phyloP scores from a whole-genome alignment of 2,113 vertebrate genomes.

The Spermophilus dauricus region DNA sequence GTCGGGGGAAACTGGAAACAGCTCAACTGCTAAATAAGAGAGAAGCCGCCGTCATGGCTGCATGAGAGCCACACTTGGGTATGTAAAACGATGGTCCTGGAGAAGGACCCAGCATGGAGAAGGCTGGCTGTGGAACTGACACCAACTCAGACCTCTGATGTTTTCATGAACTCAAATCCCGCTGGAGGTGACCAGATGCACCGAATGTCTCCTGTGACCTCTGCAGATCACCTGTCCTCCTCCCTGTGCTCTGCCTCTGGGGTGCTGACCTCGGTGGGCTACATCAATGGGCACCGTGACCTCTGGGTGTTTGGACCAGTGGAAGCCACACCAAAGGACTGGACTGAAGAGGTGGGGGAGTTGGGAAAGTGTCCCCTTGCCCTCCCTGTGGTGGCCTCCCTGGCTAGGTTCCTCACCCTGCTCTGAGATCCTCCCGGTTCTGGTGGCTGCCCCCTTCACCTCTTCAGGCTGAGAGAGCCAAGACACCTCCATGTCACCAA shows the following conservation, averaged over 20 bases:
- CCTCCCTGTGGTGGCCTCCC: neutral
- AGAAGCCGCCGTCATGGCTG: rapidly evolving
- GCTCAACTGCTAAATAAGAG: neutral
- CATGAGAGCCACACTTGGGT: no score
- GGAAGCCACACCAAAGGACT: neutral
- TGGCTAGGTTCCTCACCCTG: neutral
- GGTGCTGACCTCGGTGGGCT: neutral
- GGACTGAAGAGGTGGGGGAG: neutral
- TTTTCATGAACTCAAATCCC: neutral
- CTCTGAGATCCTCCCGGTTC: no score
- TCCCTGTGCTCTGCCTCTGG: neutral
- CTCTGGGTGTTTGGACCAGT: neutral
- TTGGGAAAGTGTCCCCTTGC: neutral
- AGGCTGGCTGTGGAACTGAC: neutral
- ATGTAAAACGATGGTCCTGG: neutral
- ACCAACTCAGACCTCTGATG: neutral
- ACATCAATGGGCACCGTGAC: neutral
- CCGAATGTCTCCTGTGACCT: neutral
- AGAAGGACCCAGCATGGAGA: neutral
- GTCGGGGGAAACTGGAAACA: neutral
- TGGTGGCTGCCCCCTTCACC: neutral
- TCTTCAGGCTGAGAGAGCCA: neutral
- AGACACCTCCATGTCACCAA: neutral
- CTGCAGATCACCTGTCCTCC: neutral
- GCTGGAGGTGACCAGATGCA: rapidly evolving